A percentile compares a stretch with the other conserved stretches of the same genome.
Conservation (phyloP, 2,888 invertebrate species). For the Linnaemya vulpina region DNA sequence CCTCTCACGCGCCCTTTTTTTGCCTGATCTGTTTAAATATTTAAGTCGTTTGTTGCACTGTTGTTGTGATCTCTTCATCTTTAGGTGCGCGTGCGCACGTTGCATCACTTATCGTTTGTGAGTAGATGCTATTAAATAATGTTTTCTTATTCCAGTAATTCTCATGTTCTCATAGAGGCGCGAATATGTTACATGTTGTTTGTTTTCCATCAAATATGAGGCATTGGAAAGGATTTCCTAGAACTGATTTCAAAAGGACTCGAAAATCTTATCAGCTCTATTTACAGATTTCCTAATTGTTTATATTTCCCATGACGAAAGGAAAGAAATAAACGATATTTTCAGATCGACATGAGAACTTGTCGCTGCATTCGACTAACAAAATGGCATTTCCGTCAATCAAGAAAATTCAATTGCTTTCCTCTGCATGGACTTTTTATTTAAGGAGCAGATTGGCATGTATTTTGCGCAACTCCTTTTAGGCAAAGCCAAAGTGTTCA, state of each 20-base stretch:
- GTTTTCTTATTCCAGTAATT: background rate
- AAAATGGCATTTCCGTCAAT: too few species aligned
- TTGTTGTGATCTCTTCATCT: background rate
- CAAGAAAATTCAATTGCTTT: too few species aligned
- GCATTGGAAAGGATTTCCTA: background rate
- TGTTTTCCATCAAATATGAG: background rate
- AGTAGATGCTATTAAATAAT: background rate
- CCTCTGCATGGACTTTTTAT: too few species aligned
- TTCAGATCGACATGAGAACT: too few species aligned
- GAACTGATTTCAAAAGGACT: background rate
- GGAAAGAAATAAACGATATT: background rate
- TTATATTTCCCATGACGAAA: background rate
- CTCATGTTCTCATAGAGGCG: constrained; percentile 32
- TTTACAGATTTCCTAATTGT: background rate
- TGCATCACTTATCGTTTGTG: constrained; percentile 45
- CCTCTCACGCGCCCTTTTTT: constrained; percentile 35
- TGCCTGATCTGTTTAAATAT: constrained; percentile 27
- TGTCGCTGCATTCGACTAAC: too few species aligned
- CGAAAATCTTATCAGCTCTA: background rate
- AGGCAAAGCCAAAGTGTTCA: too few species aligned
- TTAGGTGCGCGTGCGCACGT: constrained; percentile 33
- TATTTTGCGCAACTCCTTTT: too few species aligned
- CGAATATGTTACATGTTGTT: constrained; percentile 46
- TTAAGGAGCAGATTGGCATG: too few species aligned
- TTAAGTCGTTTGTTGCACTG: constrained; percentile 12